Base-by-base conservation (phyloP, 2,113 vertebrate genomes). In the Xiphophorus maculatus region DNA sequence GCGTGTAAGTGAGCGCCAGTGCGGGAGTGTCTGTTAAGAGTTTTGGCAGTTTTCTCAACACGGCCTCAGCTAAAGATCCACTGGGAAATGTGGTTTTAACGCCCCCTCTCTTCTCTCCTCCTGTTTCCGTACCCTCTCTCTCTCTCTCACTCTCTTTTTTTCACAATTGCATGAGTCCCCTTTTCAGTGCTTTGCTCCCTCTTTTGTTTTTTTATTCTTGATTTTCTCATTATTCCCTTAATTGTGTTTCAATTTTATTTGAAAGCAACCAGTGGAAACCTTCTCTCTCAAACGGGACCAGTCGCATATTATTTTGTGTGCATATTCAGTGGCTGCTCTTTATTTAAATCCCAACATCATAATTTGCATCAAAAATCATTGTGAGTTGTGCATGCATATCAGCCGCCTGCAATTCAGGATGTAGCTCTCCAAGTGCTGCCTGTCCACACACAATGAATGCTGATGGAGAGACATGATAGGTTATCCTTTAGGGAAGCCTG, bases 21-120 rank as follows among this genome's bases (percentile, higher is more conserved):
- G 71, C 69, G 66, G 77, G 80, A 87, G 86, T 81, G 86, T 87
- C 84, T 82, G 73, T 85, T 74, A 71, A 88, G 87, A 88, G 86
- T 90, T 90, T 83, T 88, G 89, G 81, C 89, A 85, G 83, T 89
- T 91, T 88, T 83, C 71, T 88, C 83, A 82, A 77, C 29, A 42
- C 73, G 77, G 83, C 40, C 75, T 87, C n/a, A 88, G 80, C 86
- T 87, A 87, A 80, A 85, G 73, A 89, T 87, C 90, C 85, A 54
- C 73, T 77, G 89, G 89, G 91, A 91, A 87, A 91, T 84, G 88
- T 89, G 85, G 86, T 89, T 89, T 87, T 73, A 79, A 92, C 84
- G 79, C 87, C 89, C 81, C 88, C 89, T 87, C 89, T 79, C 79
- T 81, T 76, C 67, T 80, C 76, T 88, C 37, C 69, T 88, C 78